Conservation (phyloP, 2,113 vertebrate species). For the Lepisosteus oculatus region DNA sequence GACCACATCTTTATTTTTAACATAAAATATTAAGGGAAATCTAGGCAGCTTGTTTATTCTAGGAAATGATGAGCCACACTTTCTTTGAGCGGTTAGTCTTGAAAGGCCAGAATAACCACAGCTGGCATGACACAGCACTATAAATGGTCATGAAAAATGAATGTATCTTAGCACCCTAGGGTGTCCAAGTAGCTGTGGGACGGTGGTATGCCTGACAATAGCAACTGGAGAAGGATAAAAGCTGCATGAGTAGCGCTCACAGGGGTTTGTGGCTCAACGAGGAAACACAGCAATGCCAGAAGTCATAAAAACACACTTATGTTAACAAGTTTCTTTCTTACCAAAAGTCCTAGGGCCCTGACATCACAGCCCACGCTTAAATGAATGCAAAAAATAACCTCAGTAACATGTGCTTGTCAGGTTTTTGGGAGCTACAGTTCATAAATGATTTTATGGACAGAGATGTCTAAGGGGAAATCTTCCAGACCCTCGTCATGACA, state of each 20-base stretch:
- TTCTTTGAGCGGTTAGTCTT: not conserved
- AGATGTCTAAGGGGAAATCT: not conserved
- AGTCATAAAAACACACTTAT: constrained; percentile 9
- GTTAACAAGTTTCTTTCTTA: constrained; percentile 1
- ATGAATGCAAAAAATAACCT: constrained; percentile 11
- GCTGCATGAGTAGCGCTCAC: not conserved
- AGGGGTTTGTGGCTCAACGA: not conserved
- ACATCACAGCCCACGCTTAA: not conserved
- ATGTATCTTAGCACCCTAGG: not conserved
- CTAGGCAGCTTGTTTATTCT: not conserved
- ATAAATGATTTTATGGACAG: constrained; percentile 13
- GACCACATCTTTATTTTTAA: constrained; percentile 13
- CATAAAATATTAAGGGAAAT: not conserved
- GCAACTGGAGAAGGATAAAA: not conserved
- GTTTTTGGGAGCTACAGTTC: not conserved
- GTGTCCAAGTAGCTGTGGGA: constrained; percentile 2
- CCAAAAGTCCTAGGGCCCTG: not conserved
- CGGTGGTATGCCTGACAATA: constrained; percentile 7
- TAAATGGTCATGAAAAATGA: not conserved
- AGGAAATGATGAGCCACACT: constrained; percentile 5
- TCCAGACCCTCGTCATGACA: not conserved
- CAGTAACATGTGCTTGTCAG: constrained; percentile 7
- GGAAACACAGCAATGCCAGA: not conserved
- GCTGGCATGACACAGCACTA: not conserved
- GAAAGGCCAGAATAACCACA: not conserved